These are phyloP conservation scores for Patiria pectinifera DNA, from an alignment of 53 echinoderm and acorn worm genomes.

Conservation along the genomic window DNA sequence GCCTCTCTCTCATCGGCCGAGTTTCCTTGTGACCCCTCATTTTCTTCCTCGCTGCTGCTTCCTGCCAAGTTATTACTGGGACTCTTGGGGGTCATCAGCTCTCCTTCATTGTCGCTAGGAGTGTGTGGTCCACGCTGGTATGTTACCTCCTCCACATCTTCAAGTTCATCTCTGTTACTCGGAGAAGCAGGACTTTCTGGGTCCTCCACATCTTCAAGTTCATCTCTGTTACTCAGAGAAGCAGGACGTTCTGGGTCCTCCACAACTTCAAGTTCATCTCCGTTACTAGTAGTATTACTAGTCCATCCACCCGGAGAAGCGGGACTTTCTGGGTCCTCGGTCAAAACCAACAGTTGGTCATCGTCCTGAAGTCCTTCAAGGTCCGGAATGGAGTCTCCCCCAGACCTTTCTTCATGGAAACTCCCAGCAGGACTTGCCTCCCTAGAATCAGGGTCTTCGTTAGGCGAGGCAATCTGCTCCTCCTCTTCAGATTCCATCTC, in stretches of 20 bases:
- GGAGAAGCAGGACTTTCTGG: not conserved
- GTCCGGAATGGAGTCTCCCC: not conserved
- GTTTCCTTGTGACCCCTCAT: not conserved
- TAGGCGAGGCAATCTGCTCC: conserved; percentile 7
- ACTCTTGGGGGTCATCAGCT: conserved; percentile 49
- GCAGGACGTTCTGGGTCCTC: not conserved
- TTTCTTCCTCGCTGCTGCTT: conserved; percentile 52
- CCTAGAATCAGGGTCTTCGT: not conserved
- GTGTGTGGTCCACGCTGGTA: conserved; percentile 49
- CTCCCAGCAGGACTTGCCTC: conserved; percentile 2
- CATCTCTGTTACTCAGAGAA: not conserved
- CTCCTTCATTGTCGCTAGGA: conserved; percentile 40
- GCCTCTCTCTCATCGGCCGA: conserved; percentile 9
- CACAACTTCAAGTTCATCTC: not conserved
- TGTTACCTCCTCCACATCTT: not conserved
- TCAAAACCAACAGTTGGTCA: not conserved
- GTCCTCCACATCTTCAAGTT: not conserved
- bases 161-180: conserved; percentile 4
- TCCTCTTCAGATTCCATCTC: conserved; percentile 57
- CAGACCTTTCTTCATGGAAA: conserved; percentile 3
- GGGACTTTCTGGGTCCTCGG: conserved; percentile 32
- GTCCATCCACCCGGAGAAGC: not conserved
- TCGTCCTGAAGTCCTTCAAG: not conserved
- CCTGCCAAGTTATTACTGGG: conserved; percentile 41
- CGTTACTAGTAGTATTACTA: no score